Base-by-base conservation (phyloP, 1,140 invertebrate species). In the Apolygus lucorum region DNA sequence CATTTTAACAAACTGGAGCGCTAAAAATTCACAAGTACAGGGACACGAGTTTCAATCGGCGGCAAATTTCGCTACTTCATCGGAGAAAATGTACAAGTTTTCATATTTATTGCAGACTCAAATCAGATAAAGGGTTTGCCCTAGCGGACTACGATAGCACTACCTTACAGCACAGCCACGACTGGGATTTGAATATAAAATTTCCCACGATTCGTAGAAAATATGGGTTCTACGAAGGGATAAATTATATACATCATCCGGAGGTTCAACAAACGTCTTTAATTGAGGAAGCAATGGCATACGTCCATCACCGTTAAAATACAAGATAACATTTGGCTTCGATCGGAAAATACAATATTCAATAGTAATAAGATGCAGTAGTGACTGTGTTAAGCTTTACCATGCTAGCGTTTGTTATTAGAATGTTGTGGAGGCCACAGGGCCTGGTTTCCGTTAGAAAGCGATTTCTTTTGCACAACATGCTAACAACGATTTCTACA, bases 401-500 rank as follows among this genome's bases (percentile, higher is more conserved):
- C 75, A 75, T 76, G 74, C 73, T 70, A 68, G 26, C 22, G 26
- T 54, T 27, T 70, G 74, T 75, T 73, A 74, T 74, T 74, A 75
- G 75, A 74, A 74, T 75, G 75, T 75, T 75, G 75, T 74, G 75
- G 65, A 42, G 67, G 68, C 72, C 73, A 70, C 52, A 67, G 22
- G 54, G 22, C 54, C 54, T 11, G 54, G 11, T 17, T n/a, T 27
- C 68, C 70, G 67, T 72, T 71, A 70, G 69, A 42, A 73, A 73
- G 73, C 73, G 49, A 69, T 59, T 59, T 59, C 22, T 42, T 42
- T 70, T 71, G 72, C 73, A 74, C 74, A 75, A 76, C 75, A 76
- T 76, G 75, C 75, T 74, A 72, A 75, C 74, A 76, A 75, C 75
- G 72, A 73, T 28, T 72, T 69, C 71, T 71, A 68, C n/a, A 49